Conservation (phyloP, 2,113 vertebrate genomes). For the Morone chrysops region DNA sequence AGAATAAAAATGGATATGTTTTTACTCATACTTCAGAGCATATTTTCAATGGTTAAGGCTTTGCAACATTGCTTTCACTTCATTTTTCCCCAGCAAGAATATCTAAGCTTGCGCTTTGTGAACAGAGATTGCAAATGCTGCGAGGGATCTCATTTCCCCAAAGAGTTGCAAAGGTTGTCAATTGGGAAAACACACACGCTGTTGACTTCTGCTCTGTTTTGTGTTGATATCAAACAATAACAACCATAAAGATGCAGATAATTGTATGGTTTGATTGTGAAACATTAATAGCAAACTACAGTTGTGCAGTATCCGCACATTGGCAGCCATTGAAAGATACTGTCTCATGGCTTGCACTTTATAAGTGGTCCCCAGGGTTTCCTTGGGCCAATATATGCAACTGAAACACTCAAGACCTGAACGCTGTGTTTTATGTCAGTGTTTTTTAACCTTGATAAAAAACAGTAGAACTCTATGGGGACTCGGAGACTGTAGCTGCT, state of each 20-base stretch:
- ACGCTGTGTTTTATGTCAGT: slow-evolving; percentile 36
- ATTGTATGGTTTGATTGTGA: neutral
- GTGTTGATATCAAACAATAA: neutral
- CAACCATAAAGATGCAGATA: neutral
- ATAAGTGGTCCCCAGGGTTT: slow-evolving; percentile 39
- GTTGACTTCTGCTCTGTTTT: neutral
- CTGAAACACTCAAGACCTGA: slow-evolving; percentile 39
- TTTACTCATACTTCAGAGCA: neutral
- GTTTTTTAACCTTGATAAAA: slow-evolving; percentile 65
- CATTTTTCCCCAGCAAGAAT: neutral
- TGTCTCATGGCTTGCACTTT: neutral
- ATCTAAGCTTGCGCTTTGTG: neutral
- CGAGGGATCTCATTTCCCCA: neutral
- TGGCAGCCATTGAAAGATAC: neutral
- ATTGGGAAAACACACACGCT: neutral
- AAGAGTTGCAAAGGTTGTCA: neutral
- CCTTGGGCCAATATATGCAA: slow-evolving; percentile 13
- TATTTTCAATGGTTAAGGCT: neutral
- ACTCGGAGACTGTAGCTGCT: slow-evolving; percentile 40
- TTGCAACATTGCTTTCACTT: slow-evolving; percentile 5
- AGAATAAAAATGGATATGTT: rapidly evolving
- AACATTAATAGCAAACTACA: neutral
- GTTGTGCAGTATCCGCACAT: neutral
- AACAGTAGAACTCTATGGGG: slow-evolving; percentile 37
- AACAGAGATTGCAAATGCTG: neutral